phyloP scores from a whole-genome alignment of 2,888 invertebrate genomes.

The Dioctria linearis region DNA sequence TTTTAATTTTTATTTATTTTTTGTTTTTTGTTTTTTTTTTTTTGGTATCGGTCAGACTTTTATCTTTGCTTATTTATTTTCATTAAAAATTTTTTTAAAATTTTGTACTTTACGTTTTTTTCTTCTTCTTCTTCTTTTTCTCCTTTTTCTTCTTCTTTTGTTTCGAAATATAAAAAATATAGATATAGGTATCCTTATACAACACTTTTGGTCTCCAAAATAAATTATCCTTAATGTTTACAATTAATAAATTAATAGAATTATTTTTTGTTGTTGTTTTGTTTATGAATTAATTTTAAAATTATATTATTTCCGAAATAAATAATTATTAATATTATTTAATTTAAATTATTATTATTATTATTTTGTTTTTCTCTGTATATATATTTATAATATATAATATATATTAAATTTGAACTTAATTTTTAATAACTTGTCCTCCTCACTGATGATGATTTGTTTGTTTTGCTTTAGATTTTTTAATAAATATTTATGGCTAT shows the following conservation, averaged over 20 bases:
- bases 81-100: conserved; percentile 57
- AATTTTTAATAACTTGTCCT: conserved; percentile 10
- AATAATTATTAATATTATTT: not conserved
- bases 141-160: not conserved
- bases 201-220: conserved; percentile 43
- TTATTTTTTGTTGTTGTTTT: not conserved
- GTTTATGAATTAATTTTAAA: conserved; percentile 18
- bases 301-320: conserved; percentile 5
- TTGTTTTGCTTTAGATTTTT: conserved; percentile 59
- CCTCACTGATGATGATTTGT: conserved; percentile 54
- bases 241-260: conserved; percentile 41
- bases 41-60: conserved; percentile 58
- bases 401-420: conserved; percentile 14
- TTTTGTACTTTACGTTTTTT: conserved; percentile 61
- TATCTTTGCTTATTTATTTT: conserved; percentile 48
- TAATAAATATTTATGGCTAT: conserved; percentile 52
- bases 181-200: conserved; percentile 31
- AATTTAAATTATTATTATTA: no score
- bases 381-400: not conserved
- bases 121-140: conserved; percentile 55
- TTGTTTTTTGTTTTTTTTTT: conserved; percentile 35
- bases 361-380: no score
- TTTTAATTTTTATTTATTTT: not conserved
- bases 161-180: conserved; percentile 54
- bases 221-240: conserved; percentile 46